Evolutionary conservation across 2,113 vertebrate species (phyloP).

Genomic region (Chloropsis cyanopogon): DNA sequence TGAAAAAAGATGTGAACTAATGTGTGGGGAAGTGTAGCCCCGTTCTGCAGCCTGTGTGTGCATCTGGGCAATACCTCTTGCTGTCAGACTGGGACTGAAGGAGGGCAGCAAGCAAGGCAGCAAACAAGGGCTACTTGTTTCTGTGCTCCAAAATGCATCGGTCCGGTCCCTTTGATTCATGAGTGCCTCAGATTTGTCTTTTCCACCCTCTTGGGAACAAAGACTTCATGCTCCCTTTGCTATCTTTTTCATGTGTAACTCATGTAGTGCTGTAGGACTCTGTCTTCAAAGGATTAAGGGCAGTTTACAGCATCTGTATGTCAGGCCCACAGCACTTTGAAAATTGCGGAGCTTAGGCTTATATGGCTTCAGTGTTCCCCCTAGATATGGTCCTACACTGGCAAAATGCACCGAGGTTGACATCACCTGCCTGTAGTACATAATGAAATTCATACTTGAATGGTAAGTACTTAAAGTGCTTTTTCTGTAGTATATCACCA

Average conservation of each 20-base stretch:
- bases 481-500: constrained; percentile 34
- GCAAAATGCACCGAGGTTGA: constrained; percentile 10
- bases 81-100: neutral
- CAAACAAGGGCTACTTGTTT: neutral
- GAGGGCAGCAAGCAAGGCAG: neutral
- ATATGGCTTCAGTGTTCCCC: neutral
- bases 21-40: neutral
- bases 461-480: constrained; percentile 42
- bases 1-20: neutral
- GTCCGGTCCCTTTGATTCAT: neutral
- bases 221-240: neutral
- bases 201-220: neutral
- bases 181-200: neutral
- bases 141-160: neutral
- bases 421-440: constrained; percentile 3
- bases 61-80: neutral
- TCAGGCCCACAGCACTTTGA: neutral
- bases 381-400: neutral
- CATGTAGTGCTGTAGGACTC: neutral
- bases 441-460: constrained; percentile 63
- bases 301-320: neutral
- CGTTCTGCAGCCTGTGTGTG: neutral
- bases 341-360: neutral
- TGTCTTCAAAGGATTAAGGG: neutral
- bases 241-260: neutral